Evolutionary conservation across 2,888 invertebrate genomes (phyloP).

Genomic region (Orchestes rusci): DNA sequence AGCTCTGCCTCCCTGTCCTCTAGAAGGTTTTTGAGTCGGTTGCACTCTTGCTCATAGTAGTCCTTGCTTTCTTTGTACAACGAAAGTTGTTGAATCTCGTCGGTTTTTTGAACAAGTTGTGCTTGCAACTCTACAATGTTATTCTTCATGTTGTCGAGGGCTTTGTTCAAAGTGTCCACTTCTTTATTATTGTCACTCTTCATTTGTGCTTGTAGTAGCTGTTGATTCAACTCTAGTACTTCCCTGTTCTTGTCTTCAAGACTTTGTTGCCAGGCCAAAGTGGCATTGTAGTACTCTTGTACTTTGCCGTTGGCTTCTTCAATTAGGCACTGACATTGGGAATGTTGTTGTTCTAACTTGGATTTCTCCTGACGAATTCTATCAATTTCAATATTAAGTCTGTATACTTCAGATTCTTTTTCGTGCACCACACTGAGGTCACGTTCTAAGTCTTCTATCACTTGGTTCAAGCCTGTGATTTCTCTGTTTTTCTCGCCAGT

Average conservation of each 20-base stretch:
- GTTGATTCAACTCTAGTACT: slow-evolving; percentile 25
- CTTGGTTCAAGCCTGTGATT: slow-evolving; percentile 27
- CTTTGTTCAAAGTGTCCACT: slow-evolving; percentile 30
- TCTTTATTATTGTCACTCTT: slow-evolving; percentile 31
- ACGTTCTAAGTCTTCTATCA: slow-evolving; percentile 27
- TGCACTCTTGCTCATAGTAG: slow-evolving; percentile 26
- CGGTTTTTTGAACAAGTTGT: too few species aligned
- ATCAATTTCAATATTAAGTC: slow-evolving; percentile 13
- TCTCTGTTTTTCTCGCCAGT: slow-evolving; percentile 25
- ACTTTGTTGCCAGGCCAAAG: slow-evolving; percentile 19
- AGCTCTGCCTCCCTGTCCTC: slow-evolving; percentile 26
- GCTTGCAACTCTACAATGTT: too few species aligned
- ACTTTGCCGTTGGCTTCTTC: slow-evolving; percentile 23
- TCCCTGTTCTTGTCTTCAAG: slow-evolving; percentile 28
- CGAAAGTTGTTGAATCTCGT: background rate
- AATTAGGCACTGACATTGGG: slow-evolving; percentile 13
- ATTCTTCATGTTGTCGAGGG: too few species aligned
- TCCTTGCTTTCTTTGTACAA: too few species aligned
- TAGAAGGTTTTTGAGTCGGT: slow-evolving; percentile 18
- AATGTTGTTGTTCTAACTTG: slow-evolving; percentile 22
- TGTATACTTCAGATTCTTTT: slow-evolving; percentile 26
- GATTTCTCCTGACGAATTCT: slow-evolving; percentile 13
- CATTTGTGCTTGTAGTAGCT: slow-evolving; percentile 25
- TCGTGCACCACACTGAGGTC: slow-evolving; percentile 24
- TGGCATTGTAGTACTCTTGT: slow-evolving; percentile 19